Base-by-base conservation (phyloP, 1,140 invertebrate species). In the Bombus cullumanus region DNA sequence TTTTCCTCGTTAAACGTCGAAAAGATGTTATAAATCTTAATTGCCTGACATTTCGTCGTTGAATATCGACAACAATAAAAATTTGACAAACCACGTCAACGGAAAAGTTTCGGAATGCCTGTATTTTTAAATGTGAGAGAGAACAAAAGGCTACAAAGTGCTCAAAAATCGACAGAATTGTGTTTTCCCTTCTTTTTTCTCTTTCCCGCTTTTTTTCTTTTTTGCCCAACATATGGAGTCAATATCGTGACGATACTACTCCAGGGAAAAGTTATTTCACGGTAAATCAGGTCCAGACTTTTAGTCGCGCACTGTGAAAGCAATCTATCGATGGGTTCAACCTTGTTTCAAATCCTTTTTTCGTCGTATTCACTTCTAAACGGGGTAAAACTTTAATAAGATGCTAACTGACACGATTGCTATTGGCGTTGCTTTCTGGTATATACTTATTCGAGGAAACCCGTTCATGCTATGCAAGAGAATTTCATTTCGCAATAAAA, bases 231-330 rank as follows among this genome's bases (percentile, higher is more conserved):
- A 9, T 9, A 9, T 10, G 47, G 47, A 69, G 25, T 71, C 34
- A 57, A 82, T 64, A 34, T 34, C 37, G 22, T 5, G n/a, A 2
- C 37, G 75, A 53, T 62, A 75, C 34, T 64, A 37, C 13, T n/a
- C 22, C 37, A 41, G n/a, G 85, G 12, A 71, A 87, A 62, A n/a
- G 47, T 28, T 74, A 69, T 79, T 68, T 43, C 74, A 9, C 59
- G 28, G 39, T 62, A n/a, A 39, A 83, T 88, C 39, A 37, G 62
- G 12, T 62, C 18, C 57, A 76, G 73, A 80, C 43, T 84, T 88
- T 88, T 88, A 88, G 83, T 87, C 76, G 75, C 62, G 15, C 18
- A 22, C 47, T 53, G 41, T n/a, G 71, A 83, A 82, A 78, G 37
- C 28, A 71, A 72, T 43, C 37, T 53, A 53, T 39, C 34, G 47